These are phyloP conservation scores for Hesperia comma DNA, from an alignment of 2,888 invertebrate genomes.

Conservation along the genomic window DNA sequence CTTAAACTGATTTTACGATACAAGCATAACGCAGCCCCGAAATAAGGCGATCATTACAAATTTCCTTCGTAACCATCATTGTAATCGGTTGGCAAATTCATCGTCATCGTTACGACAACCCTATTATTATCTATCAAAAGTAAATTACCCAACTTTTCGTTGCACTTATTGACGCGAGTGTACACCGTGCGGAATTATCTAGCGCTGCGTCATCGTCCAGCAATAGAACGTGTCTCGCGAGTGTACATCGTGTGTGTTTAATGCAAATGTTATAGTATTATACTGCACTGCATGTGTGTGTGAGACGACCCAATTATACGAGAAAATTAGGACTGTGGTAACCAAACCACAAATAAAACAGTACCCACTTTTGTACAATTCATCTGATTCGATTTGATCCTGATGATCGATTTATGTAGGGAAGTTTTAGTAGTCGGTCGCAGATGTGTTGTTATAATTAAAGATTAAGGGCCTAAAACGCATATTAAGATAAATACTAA, in stretches of 20 bases:
- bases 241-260: background rate
- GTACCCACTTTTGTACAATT: background rate
- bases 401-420: background rate
- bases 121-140: background rate
- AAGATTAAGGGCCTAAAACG: too few relatives aligned
- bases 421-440: background rate
- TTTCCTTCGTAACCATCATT: too few relatives aligned
- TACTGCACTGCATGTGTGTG: slow-evolving; percentile 6
- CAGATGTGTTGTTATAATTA: too few relatives aligned
- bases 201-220: slow-evolving; percentile 22
- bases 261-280: slow-evolving; percentile 7
- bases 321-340: slow-evolving; percentile 2
- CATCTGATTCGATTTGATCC: background rate
- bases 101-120: background rate
- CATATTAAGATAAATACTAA: too few relatives aligned
- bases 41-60: too few relatives aligned
- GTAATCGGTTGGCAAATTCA: slow-evolving; percentile 1
- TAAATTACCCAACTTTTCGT: background rate
- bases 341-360: background rate
- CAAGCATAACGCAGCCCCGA: too few relatives aligned
- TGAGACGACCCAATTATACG: slow-evolving; percentile 1
- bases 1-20: too few relatives aligned
- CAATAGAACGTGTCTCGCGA: slow-evolving; percentile 20
- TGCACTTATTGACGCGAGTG: slow-evolving; percentile 8
- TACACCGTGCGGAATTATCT: slow-evolving; percentile 19